Percentiles rank a stretch among this genome's conserved stretches.
These are phyloP conservation scores for Nothoprocta pentlandii DNA, from an alignment of 2,113 vertebrate genomes.

Conservation along the genomic window DNA sequence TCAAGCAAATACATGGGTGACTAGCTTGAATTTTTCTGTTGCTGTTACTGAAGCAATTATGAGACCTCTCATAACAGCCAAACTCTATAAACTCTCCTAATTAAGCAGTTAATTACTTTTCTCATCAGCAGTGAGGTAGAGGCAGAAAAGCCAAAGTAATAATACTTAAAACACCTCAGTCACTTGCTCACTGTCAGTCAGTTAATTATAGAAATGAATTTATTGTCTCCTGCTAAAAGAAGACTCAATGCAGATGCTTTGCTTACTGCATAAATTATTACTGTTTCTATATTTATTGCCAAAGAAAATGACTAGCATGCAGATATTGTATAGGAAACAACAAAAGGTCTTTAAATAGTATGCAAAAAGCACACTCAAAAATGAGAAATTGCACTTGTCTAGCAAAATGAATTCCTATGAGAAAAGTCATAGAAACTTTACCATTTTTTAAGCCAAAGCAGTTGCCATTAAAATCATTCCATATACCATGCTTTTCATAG, in stretches of 20 bases:
- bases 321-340: background rate
- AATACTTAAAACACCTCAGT: background rate
- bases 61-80: background rate
- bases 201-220: background rate
- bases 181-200: background rate
- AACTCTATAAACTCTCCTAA: background rate
- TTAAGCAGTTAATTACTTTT: background rate
- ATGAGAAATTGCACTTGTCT: background rate
- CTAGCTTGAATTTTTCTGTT: background rate
- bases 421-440: background rate
- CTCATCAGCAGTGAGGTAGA: background rate
- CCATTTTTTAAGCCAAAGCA: background rate
- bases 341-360: background rate
- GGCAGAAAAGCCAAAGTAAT: background rate
- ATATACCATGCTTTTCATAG: background rate
- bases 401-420: background rate
- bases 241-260: background rate
- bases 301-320: slow-evolving; percentile 24
- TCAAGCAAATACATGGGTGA: background rate
- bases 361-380: background rate
- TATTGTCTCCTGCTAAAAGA: background rate
- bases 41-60: background rate
- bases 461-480: background rate
- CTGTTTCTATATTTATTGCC: slow-evolving; percentile 22
- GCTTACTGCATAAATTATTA: slow-evolving; percentile 1